Conservation (phyloP, 2,113 vertebrate species). For the Hemiprocne comata region DNA sequence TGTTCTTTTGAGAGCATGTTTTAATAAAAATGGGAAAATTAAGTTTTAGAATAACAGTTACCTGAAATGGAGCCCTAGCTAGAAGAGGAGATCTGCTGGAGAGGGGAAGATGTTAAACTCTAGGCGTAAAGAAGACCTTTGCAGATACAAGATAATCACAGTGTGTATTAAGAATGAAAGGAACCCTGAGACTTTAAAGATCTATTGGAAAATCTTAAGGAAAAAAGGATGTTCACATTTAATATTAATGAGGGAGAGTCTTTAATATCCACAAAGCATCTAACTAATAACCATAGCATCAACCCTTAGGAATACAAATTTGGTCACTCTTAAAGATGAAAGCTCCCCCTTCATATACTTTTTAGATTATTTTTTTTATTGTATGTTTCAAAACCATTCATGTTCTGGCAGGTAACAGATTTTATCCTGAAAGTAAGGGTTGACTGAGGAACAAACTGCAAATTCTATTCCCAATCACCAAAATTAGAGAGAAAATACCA, state of each 20-base stretch:
- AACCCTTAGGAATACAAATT: slow-evolving; percentile 12
- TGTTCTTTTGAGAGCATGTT: background rate
- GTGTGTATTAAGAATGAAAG: slow-evolving; percentile 1
- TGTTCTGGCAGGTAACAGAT: slow-evolving; percentile 42
- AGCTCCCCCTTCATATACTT: background rate
- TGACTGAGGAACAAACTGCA: slow-evolving; percentile 55
- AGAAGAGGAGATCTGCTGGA: background rate
- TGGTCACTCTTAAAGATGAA: slow-evolving; percentile 33
- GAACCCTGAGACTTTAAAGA: slow-evolving; percentile 7
- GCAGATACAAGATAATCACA: background rate
- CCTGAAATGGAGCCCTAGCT: background rate
- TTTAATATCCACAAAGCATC: slow-evolving; percentile 22
- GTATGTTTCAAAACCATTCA: slow-evolving; percentile 22
- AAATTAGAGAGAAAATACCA: slow-evolving; percentile 59
- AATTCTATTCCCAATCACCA: slow-evolving; percentile 59
- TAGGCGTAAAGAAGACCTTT: background rate
- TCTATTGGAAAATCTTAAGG: background rate
- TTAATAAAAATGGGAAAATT: background rate
- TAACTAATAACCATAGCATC: slow-evolving; percentile 22
- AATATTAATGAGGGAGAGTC: background rate
- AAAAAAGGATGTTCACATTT: background rate
- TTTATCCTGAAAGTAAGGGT: slow-evolving; percentile 36
- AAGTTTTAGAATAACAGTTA: background rate
- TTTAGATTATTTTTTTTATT: background rate
- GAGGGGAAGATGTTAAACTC: background rate